Evolutionary conservation across 2,888 invertebrate genomes (phyloP).

Genomic region (Orthosia gothica): DNA sequence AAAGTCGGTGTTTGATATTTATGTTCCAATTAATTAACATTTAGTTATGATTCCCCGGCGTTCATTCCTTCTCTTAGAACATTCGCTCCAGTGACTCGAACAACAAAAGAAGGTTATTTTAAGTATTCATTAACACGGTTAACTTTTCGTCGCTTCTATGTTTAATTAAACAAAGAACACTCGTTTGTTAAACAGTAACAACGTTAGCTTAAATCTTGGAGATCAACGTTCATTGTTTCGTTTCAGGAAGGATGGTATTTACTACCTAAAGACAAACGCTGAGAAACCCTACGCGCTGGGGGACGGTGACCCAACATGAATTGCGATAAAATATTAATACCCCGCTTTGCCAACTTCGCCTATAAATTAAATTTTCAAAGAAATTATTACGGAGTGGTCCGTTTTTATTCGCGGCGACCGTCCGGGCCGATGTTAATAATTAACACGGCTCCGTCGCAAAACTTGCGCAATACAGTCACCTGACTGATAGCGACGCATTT

Average conservation of each 20-base stretch:
- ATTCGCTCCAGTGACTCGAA: slow-evolving; percentile 52
- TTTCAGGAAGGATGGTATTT: slow-evolving; percentile 91
- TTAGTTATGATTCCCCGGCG: slow-evolving; percentile 51
- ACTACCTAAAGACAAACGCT: slow-evolving; percentile 90
- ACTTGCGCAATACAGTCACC: slow-evolving; percentile 46
- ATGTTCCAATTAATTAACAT: slow-evolving; percentile 58
- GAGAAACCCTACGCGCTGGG: slow-evolving; percentile 66
- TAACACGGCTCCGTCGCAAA: slow-evolving; percentile 42
- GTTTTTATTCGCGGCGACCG: slow-evolving; percentile 70
- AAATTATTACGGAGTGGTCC: slow-evolving; percentile 74
- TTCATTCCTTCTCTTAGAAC: slow-evolving; percentile 51
- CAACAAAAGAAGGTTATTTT: slow-evolving; percentile 77
- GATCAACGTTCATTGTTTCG: slow-evolving; percentile 81
- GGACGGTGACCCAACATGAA: slow-evolving; percentile 70
- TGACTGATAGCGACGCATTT: slow-evolving; percentile 29
- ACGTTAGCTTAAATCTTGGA: slow-evolving; percentile 80
- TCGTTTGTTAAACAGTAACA: slow-evolving; percentile 77
- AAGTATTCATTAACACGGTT: slow-evolving; percentile 76
- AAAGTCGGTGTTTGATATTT: slow-evolving; percentile 45
- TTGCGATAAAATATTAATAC: slow-evolving; percentile 79
- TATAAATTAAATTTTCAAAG: slow-evolving; percentile 82
- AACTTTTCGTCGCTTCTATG: slow-evolving; percentile 75
- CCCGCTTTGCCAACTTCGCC: slow-evolving; percentile 80
- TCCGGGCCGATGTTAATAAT: slow-evolving; percentile 65
- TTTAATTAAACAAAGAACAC: slow-evolving; percentile 83